Base-by-base conservation (phyloP, 2,797 vertebrate species). In the Protosalanx chinensis region DNA sequence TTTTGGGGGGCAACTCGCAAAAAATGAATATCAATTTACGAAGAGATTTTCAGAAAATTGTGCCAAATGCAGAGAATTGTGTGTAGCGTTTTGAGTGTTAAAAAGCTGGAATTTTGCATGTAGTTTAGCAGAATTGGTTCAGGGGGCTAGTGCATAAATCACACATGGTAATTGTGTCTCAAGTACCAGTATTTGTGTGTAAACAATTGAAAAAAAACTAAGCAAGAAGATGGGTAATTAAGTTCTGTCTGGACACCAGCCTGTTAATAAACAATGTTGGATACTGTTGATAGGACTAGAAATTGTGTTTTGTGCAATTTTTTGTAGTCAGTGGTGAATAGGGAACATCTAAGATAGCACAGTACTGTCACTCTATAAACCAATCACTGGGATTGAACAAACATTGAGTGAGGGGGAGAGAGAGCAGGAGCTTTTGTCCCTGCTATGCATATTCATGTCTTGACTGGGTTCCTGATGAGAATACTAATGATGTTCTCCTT, bases 371-470 rank as follows among this genome's bases (percentile, higher is more conserved):
- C 20, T n/a, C n/a, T n/a, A n/a, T n/a, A n/a, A n/a, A n/a, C n/a
- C n/a, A n/a, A n/a, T 79, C 72, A 73, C 20, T 69, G 49, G 61
- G 72, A 69, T 70, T 62, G 51, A 78, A 67, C 32, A 66, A 37
- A 46, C 68, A 68, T 33, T 35, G 64, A 57, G 77, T 68, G 70
- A 81, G 35, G 35, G 7, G 35, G 35, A 37, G 6, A 37, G 35
- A 10, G 35, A 35, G 6, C 35, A 35, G 35, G 7, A 35, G 37
- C 37, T 7, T 1, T 0, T 41, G 2, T 41, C 32, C 67, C 73
- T 61, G 41, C 13, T 8, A 46, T 79, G 51, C 66, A 73, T 81
- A 82, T 79, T 82, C 72, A 79, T 73, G 70, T 16, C 16, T 20
- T 62, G 73, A 30, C 64, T 72, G 72, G 59, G 74, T 63, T 58